phyloP scores from a whole-genome alignment of 2,797 vertebrate species.

The Thamnophis elegans region DNA sequence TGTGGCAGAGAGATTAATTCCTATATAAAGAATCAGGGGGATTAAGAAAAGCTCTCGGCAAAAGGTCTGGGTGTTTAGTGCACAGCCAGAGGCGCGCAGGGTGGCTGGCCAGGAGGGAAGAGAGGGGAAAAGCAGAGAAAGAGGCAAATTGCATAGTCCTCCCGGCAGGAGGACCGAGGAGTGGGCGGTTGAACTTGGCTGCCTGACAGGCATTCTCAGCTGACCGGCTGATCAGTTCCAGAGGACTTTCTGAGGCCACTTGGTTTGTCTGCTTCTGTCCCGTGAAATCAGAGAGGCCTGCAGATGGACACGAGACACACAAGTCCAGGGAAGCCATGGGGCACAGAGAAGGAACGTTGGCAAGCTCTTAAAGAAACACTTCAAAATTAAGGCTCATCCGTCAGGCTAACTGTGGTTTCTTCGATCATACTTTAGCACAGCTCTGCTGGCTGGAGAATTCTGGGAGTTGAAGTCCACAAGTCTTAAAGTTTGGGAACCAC shows the following conservation, averaged over 20 bases:
- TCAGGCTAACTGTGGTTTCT: background rate
- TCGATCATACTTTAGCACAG: background rate
- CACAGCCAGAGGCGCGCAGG: conserved; percentile 52
- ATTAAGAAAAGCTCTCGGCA: conserved; percentile 75
- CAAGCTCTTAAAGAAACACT: accelerated
- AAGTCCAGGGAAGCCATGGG: conserved; percentile 25
- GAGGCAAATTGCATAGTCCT: conserved; percentile 26
- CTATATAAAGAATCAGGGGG: conserved; percentile 79
- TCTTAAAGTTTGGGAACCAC: no score
- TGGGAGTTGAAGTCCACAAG: no score
- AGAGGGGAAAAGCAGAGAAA: conserved; percentile 66
- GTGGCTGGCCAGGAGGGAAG: conserved; percentile 68
- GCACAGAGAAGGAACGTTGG: conserved; percentile 25
- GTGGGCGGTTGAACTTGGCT: conserved; percentile 60
- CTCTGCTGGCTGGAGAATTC: no score
- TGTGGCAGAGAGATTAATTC: conserved; percentile 71
- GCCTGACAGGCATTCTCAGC: conserved; percentile 79
- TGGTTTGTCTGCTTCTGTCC: conserved; percentile 57
- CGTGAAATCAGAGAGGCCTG: conserved; percentile 68
- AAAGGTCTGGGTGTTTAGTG: conserved; percentile 68
- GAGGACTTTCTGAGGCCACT: conserved; percentile 44
- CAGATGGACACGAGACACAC: conserved; percentile 5
- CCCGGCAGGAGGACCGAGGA: background rate
- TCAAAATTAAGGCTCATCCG: background rate
- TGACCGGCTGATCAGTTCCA: conserved; percentile 75